These are phyloP conservation scores for Phrynocephalus vlangalii DNA, from an alignment of 2,797 vertebrate genomes.

Conservation along the genomic window DNA sequence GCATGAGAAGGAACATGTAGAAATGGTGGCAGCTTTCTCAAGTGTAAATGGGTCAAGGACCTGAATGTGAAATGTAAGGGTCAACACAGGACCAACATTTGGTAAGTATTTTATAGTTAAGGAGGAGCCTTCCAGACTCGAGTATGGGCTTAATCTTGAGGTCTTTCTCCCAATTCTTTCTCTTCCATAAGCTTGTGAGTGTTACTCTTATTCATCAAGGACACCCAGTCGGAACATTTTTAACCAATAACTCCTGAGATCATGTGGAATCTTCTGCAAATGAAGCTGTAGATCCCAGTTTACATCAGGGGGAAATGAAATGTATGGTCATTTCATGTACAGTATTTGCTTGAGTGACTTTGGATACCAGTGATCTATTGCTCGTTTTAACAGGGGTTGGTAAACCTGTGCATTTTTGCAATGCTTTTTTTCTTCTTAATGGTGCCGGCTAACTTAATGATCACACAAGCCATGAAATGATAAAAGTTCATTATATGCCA, in stretches of 20 bases:
- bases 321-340: conserved; percentile 32
- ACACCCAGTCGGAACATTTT: conserved; percentile 45
- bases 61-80: conserved; percentile 40
- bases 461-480: conserved; percentile 48
- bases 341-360: conserved; percentile 34
- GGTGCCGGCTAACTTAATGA: conserved; percentile 42
- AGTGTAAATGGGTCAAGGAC: conserved; percentile 16
- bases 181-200: conserved; percentile 45
- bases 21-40: background rate
- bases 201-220: conserved; percentile 51
- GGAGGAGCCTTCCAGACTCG: conserved; percentile 48
- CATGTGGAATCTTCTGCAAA: conserved; percentile 46
- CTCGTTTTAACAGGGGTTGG: conserved; percentile 40
- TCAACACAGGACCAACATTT: conserved; percentile 39
- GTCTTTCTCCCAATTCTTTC: conserved; percentile 42
- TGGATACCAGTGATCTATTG: background rate
- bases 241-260: conserved; percentile 46
- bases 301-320: conserved; percentile 45
- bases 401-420: conserved; percentile 26
- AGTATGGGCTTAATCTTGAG: conserved; percentile 11
- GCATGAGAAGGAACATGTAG: conserved; percentile 13
- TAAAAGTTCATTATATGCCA: conserved; percentile 37
- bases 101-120: conserved; percentile 40
- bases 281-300: conserved; percentile 27
- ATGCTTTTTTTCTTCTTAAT: conserved; percentile 47